Base-by-base conservation (phyloP, 2,888 invertebrate genomes). In the Melieria picta region DNA sequence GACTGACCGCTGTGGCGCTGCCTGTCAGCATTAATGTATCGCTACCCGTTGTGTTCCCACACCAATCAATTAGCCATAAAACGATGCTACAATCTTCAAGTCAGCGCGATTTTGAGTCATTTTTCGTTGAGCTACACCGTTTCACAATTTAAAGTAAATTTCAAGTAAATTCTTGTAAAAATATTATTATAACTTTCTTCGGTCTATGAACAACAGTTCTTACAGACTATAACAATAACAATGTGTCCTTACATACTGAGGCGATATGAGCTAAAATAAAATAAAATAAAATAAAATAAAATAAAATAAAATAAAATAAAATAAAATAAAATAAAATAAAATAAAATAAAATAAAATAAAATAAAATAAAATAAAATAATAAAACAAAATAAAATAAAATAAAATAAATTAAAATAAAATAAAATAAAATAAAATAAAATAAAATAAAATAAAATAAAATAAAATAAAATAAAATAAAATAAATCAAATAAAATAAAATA, bases 11-110 rank as follows among this genome's bases (percentile, higher is more conserved):
- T 52, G 60, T 30, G 30, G 30, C 30, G 11, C 11, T 52, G 11
- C 11, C 9, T 52, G 13, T 52, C 5, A 52, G 11, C 13, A 6
- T 52, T 52, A 52, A 52, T 52, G 9, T 52, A 13, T 7, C 13
- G n/a, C 11, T 16, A 66, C 57, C 45, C 66, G 66, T 66, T 66
- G 56, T 57, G 57, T 57, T 66, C 66, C 66, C 66, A 66, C 66
- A 66, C 57, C 56, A 66, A 66, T 56, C 66, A 57, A 66, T 66
- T 66, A 66, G 9, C 6, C 16, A 10, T 30, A 30, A 30, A 30
- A 30, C 30, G 30, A 30, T 30, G 30, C 30, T 30, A 30, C 30
- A 30, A 30, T 30, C 30, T 30, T 30, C 30, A 30, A 30, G 30
- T 30, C 30, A 30, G 2, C 30, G 30, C 30, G 30, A 1, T 2